A percentile compares a stretch with the other conserved stretches of the same genome.
These are phyloP conservation scores for Labrus mixtus DNA, from an alignment of 2,113 vertebrate species.

Conservation along the genomic window DNA sequence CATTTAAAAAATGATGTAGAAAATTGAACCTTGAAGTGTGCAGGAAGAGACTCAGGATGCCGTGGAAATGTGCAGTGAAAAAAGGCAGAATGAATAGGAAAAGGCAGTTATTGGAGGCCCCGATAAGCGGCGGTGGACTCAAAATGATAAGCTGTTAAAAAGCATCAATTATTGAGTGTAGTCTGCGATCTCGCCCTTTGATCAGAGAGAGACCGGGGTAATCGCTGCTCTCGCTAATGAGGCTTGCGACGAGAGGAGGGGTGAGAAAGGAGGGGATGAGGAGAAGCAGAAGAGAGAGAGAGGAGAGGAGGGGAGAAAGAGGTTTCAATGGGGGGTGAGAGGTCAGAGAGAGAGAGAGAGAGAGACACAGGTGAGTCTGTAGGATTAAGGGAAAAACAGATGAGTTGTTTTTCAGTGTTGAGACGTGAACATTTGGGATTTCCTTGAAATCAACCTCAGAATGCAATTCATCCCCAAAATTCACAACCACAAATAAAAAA, in stretches of 20 bases:
- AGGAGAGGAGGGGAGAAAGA: background rate
- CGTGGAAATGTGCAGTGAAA: background rate
- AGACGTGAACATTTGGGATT: background rate
- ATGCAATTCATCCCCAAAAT: background rate
- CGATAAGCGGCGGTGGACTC: constrained; percentile 3
- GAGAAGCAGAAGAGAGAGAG: background rate
- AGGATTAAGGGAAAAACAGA: background rate
- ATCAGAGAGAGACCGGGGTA: constrained; percentile 34
- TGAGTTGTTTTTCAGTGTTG: background rate
- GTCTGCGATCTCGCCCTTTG: constrained; percentile 51
- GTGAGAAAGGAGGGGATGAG: background rate
- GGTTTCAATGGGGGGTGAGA: background rate
- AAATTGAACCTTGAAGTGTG: background rate
- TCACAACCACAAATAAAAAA: too few species aligned
- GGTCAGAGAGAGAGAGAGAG: background rate
- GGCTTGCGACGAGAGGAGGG: constrained; percentile 20
- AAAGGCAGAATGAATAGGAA: background rate
- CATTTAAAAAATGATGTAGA: background rate
- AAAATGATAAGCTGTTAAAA: constrained; percentile 28
- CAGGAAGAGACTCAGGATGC: background rate
- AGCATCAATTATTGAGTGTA: constrained; percentile 58
- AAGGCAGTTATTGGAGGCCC: background rate
- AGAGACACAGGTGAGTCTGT: background rate
- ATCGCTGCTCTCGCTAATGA: constrained; percentile 55
- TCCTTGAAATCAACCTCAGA: background rate